Evolutionary conservation across 1,140 invertebrate genomes (phyloP).

Genomic region (Pemphigus obesinymphae): DNA sequence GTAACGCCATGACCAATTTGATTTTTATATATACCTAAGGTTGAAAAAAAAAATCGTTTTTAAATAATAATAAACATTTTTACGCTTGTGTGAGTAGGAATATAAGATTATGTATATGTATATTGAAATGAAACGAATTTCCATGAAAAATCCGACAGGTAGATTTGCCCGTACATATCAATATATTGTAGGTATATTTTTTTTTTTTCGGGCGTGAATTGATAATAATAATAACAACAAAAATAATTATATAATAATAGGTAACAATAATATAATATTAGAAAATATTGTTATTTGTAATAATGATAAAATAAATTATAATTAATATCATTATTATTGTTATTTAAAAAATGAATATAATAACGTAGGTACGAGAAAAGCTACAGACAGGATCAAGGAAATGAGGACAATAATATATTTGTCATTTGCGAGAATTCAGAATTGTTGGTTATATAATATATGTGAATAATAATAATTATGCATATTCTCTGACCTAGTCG

Average conservation of each 20-base stretch:
- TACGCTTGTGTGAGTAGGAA: conserved; percentile 26
- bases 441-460: not conserved
- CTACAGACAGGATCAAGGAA: not conserved
- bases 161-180: too few species aligned
- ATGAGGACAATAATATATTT: not conserved
- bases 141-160: conserved; percentile 24
- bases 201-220: too few species aligned
- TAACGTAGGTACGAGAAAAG: not conserved
- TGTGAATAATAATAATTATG: not conserved
- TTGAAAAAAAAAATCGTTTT: not conserved
- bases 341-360: conserved; percentile 2
- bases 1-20: conserved; percentile 33
- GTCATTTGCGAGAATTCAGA: not conserved
- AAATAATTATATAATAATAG: too few species aligned
- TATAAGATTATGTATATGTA: too few species aligned
- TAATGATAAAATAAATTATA: too few species aligned
- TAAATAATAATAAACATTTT: conserved; percentile 30
- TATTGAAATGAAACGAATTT: conserved; percentile 32
- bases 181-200: too few species aligned
- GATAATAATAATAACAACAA: not conserved
- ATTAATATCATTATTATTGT: too few species aligned
- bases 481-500: not conserved
- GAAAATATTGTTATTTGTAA: too few species aligned
- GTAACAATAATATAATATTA: not conserved
- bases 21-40: not conserved